Conservation (phyloP, 2,797 vertebrate genomes). For the Poecilia gillii region DNA sequence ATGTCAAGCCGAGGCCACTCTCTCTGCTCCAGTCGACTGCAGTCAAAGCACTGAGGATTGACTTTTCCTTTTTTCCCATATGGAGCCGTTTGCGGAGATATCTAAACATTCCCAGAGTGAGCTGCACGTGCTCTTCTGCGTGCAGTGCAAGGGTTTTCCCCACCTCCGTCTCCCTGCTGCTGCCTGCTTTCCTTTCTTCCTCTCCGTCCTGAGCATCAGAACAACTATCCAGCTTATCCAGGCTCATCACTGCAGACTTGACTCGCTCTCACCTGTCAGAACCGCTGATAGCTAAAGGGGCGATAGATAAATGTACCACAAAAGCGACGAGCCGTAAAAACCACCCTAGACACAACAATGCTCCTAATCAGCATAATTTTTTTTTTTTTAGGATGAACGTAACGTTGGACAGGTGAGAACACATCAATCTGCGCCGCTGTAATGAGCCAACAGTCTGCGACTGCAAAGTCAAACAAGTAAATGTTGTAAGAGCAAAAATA, state of each 20-base stretch:
- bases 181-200: conserved; percentile 39
- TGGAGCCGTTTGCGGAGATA: conserved; percentile 85
- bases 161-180: conserved; percentile 59
- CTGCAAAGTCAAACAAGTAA: conserved; percentile 8
- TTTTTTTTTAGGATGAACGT: not conserved
- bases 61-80: conserved; percentile 80
- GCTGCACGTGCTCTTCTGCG: conserved; percentile 90
- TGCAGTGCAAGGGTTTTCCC: conserved; percentile 66
- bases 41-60: conserved; percentile 70
- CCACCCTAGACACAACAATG: not conserved
- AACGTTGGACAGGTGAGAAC: not conserved
- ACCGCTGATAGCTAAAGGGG: not conserved
- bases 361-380: conserved; percentile 4
- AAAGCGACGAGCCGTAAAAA: not conserved
- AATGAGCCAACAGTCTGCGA: conserved; percentile 3
- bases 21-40: conserved; percentile 62
- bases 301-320: not conserved
- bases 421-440: conserved; percentile 8
- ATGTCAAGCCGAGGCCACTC: conserved; percentile 61
- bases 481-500: conserved; percentile 23
- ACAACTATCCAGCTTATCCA: conserved; percentile 39
- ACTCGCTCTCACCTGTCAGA: not conserved
- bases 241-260: conserved; percentile 19
- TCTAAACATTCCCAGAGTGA: conserved; percentile 90
- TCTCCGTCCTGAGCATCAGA: conserved; percentile 63